Conservation (phyloP, 2,888 invertebrate species). For the Cephus rjabovi region DNA sequence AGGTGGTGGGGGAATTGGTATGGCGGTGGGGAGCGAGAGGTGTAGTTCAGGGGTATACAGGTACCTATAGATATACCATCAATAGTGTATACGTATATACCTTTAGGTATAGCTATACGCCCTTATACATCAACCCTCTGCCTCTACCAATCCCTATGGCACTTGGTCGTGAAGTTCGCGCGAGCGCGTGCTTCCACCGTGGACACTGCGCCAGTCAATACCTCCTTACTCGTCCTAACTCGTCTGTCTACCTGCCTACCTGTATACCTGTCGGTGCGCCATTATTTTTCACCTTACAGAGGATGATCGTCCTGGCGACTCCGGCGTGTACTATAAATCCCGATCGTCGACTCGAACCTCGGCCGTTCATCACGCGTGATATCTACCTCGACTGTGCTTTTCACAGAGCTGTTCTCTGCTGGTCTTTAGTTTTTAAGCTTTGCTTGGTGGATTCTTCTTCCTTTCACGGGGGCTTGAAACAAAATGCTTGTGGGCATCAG, state of each 20-base stretch:
- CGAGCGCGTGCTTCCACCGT: conserved; percentile 36
- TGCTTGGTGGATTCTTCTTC: not conserved
- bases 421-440: not conserved
- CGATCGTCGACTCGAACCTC: not conserved
- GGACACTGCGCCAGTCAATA: conserved; percentile 44
- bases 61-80: not conserved
- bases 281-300: not conserved
- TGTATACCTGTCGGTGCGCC: not conserved
- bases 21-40: conserved; percentile 29
- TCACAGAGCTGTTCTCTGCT: not conserved
- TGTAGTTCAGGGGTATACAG: conserved; percentile 20
- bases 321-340: not conserved
- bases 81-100: not conserved
- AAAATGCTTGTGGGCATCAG: not conserved
- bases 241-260: not conserved
- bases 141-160: conserved; percentile 24
- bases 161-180: conserved; percentile 33
- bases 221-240: conserved; percentile 29
- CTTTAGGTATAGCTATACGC: not conserved
- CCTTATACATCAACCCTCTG: not conserved
- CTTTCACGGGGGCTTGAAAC: not conserved
- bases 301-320: not conserved
- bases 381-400: not conserved
- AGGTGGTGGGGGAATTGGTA: conserved; percentile 8
- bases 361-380: not conserved